Percentiles rank a stretch among this genome's conserved stretches.
Evolutionary conservation across 2,888 invertebrate species (phyloP).

Genomic region (Athalia circularis): DNA sequence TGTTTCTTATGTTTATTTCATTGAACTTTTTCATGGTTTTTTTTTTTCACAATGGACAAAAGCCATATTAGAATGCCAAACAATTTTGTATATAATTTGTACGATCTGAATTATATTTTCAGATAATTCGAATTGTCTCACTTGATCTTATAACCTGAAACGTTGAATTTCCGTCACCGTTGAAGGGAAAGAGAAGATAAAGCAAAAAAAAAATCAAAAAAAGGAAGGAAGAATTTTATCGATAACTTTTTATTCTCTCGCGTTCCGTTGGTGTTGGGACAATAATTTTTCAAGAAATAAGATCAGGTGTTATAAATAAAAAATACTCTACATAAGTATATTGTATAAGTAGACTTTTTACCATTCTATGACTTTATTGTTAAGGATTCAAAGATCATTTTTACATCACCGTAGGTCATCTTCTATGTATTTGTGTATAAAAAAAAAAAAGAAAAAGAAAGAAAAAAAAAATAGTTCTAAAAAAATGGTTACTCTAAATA

Average conservation of each 20-base stretch:
- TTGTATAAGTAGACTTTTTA: conserved; percentile 60
- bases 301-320: conserved; percentile 51
- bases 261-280: conserved; percentile 7
- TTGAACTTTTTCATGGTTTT: conserved; percentile 11
- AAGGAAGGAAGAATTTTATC: no score
- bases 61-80: conserved; percentile 66
- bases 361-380: conserved; percentile 53
- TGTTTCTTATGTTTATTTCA: not conserved
- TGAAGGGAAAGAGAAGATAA: not conserved
- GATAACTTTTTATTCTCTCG: not conserved
- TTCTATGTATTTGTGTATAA: conserved; percentile 50
- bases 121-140: conserved; percentile 17
- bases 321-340: conserved; percentile 54
- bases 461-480: not conserved
- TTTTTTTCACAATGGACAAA: conserved; percentile 45
- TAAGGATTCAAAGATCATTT: conserved; percentile 37
- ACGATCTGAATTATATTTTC: conserved; percentile 40
- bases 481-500: not conserved
- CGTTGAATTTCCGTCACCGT: conserved; percentile 6
- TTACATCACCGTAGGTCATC: conserved; percentile 37
- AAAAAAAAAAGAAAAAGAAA: conserved; percentile 20
- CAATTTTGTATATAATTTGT: conserved; percentile 47
- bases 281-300: conserved; percentile 40
- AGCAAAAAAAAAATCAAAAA: not conserved
- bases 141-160: conserved; percentile 38